Evolutionary conservation across 2,888 invertebrate species (phyloP), one percentile per base, ranked within the genome.

Genomic region (Tinea pellionella): DNA sequence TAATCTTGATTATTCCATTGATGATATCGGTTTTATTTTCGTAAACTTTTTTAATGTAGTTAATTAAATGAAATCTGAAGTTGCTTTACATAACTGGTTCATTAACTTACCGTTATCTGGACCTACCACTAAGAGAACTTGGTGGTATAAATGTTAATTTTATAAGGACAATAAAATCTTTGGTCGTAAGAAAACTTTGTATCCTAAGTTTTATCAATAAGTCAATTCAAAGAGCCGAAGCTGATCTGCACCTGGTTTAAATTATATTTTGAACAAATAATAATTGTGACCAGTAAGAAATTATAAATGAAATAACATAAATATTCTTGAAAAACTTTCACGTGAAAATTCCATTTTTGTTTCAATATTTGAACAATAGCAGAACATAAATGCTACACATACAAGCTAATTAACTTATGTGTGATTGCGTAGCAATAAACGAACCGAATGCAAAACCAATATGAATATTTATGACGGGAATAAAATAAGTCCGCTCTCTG

Each of bases 341-440:
- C 6, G 9, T 37, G 2, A 37, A 37, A 24, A 37, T 12, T 37
- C 9, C 37, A 2, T n/a, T 37, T 37, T 37, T 37, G n/a, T 12
- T 12, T 37, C 9, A 37, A 37, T 37, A 37, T 37, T 37, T 37
- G n/a, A 37, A 37, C n/a, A 37, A 37, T 9, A 9, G 9, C 37
- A 2, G n/a, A 37, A 9, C n/a, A 37, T 37, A 6, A 24, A 24
- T 24, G 24, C 24, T 3, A 37, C 37, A 9, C 37, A 47, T n/a
- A 47, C 16, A 16, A 8, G 47, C 47, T 47, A 47, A 47, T 47
- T 47, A 15, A 47, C 47, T 47, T 47, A 47, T 47, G 47, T 47
- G 47, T 47, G 47, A 47, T 47, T 47, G 47, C 47, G 47, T 47
- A n/a, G 47, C 47, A 47, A 47, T 47, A 47, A 47, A 47, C 47